These are phyloP conservation scores for Takifugu flavidus DNA, from an alignment of 2,113 vertebrate species.

Conservation along the genomic window DNA sequence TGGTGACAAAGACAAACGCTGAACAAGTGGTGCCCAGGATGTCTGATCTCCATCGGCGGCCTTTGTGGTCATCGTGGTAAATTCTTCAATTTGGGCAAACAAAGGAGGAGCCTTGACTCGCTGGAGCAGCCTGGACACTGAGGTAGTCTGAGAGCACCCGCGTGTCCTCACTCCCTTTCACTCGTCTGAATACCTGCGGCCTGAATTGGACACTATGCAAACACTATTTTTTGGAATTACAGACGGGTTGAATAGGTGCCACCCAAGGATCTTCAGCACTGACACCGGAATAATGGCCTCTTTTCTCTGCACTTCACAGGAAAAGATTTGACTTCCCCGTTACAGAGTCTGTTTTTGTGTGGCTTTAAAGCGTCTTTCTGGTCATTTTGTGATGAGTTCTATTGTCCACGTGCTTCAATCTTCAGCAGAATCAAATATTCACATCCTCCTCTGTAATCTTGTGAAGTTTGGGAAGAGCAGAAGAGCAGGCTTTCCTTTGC, in stretches of 20 bases:
- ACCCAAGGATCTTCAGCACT: slow-evolving; percentile 47
- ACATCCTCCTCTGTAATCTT: slow-evolving; percentile 19
- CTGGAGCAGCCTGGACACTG: slow-evolving; percentile 21
- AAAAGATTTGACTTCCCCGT: slow-evolving; percentile 47
- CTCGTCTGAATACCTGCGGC: slow-evolving; percentile 24
- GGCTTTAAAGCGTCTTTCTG: slow-evolving; percentile 24
- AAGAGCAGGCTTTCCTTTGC: slow-evolving; percentile 7
- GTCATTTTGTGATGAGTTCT: slow-evolving; percentile 21
- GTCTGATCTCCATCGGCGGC: slow-evolving; percentile 19
- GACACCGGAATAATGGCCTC: slow-evolving; percentile 51
- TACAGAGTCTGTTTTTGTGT: slow-evolving; percentile 32
- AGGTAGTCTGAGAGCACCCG: slow-evolving; percentile 15
- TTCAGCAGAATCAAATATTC: slow-evolving; percentile 44
- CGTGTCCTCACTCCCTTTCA: slow-evolving; percentile 30
- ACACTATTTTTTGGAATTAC: slow-evolving; percentile 34
- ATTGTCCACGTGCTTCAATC: slow-evolving; percentile 29
- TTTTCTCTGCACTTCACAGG: slow-evolving; percentile 35
- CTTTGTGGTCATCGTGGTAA: slow-evolving; percentile 32
- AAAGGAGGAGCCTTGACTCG: slow-evolving; percentile 58
- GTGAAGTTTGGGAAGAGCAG: not conserved
- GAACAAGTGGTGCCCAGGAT: slow-evolving; percentile 11
- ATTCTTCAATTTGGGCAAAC: slow-evolving; percentile 48
- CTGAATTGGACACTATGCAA: slow-evolving; percentile 34
- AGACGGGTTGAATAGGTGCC: slow-evolving; percentile 34
- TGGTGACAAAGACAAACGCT: slow-evolving; percentile 27